These are phyloP conservation scores for Ammodytes marinus DNA, from an alignment of 2,113 vertebrate species.

Conservation along the genomic window DNA sequence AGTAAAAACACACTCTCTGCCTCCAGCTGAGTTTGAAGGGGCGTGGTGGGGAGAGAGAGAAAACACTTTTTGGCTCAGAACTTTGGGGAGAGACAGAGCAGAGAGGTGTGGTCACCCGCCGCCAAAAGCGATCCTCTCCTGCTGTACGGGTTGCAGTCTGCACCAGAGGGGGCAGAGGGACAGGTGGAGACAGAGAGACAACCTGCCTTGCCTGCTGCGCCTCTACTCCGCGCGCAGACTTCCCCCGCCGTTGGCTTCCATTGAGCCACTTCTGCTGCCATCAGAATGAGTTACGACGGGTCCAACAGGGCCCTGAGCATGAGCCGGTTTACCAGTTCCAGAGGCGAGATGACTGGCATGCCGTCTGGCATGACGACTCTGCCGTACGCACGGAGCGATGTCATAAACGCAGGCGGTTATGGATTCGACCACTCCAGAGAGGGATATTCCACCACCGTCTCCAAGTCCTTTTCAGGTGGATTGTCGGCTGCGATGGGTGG, in stretches of 20 bases:
- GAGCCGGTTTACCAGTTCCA: slow-evolving; percentile 51
- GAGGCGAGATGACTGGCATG: slow-evolving; percentile 55
- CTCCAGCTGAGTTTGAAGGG: slow-evolving; percentile 40
- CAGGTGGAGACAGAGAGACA: slow-evolving; percentile 29
- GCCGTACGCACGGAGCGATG: slow-evolving; percentile 70
- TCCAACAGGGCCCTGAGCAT: slow-evolving; percentile 71
- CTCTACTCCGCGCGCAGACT: not conserved
- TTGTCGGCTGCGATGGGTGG: slow-evolving; percentile 4
- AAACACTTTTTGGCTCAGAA: not conserved
- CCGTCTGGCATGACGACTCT: not conserved
- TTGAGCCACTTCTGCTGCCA: not conserved
- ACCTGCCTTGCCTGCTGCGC: not conserved
- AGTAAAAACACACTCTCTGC: not conserved
- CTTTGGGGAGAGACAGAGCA: slow-evolving; percentile 12
- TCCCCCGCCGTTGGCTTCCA: not conserved
- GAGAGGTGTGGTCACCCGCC: slow-evolving; percentile 71
- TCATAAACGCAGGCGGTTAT: slow-evolving; percentile 67
- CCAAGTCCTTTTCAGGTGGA: slow-evolving; percentile 39
- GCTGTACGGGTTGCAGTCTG: slow-evolving; percentile 46
- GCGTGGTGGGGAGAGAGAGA: slow-evolving; percentile 30
- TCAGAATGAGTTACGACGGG: slow-evolving; percentile 70
- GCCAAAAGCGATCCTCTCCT: slow-evolving; percentile 43
- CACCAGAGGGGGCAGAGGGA: not conserved
- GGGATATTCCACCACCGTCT: slow-evolving; percentile 47
- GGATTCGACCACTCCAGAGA: slow-evolving; percentile 68